Evolutionary conservation across 2,797 vertebrate species (phyloP), one percentile per base, ranked within the genome.

Genomic region (Amphiprion clarkii): DNA sequence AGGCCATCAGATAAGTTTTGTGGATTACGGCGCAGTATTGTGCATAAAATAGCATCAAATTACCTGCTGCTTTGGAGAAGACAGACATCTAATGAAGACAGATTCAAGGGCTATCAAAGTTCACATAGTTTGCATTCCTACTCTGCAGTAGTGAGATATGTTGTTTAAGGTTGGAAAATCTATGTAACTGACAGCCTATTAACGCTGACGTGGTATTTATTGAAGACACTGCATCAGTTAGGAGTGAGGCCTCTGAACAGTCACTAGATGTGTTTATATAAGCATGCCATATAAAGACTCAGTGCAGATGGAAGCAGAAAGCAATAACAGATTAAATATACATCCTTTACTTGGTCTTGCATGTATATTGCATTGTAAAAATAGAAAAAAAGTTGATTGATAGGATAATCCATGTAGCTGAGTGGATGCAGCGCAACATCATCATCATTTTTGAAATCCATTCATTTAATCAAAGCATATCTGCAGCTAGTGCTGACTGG

Each of bases 391-490:
- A 10, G 25, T 71, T 83, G 68, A 88, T 83, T 86, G 85, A 87
- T 63, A 25, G 21, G 42, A 76, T 86, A 85, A 87, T 87, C 79
- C 65, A 36, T 67, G 54, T 52, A 48, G 10, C 27, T 86, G 79
- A 84, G 77, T 88, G 79, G 87, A 89, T 87, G 79, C 76, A 84
- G 84, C 86, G 79, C 49, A 60, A 75, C 78, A 74, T 69, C 27
- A 67, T 70, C 60, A 64, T 68, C 74, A 76, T 78, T 68, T 77
- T 81, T 77, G 72, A 88, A 84, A 82, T 86, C 83, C 81, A 79
- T 87, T 92, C 62, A 84, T 92, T 89, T 89, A 88, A 92, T 90
- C 64, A 80, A 81, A 82, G 52, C 36, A 62, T 17, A 65, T 69
- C 74, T 71, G 63, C 48, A 67, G 21, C 23, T 36, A 31, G 19